phyloP scores from a whole-genome alignment of 2,113 vertebrate genomes.

The Melanerpes aurifrons region DNA sequence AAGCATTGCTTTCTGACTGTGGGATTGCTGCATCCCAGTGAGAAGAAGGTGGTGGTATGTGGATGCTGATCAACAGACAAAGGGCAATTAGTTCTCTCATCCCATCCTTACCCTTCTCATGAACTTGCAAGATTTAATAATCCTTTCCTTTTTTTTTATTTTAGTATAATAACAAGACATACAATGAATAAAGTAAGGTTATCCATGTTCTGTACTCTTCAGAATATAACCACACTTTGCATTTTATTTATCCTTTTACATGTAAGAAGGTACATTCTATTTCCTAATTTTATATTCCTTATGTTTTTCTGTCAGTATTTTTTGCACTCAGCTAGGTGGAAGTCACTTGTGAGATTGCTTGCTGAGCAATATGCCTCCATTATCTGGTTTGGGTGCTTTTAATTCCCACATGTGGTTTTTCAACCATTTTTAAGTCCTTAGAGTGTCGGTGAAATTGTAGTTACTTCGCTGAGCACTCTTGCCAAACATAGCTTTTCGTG shows the following conservation, averaged over 20 bases:
- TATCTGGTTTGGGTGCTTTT: not conserved
- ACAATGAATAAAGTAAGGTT: not conserved
- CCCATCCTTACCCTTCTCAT: not conserved
- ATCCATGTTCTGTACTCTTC: slow-evolving; percentile 3
- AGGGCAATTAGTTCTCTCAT: not conserved
- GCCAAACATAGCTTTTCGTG: not conserved
- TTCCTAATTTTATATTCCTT: not conserved
- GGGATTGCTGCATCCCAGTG: not conserved
- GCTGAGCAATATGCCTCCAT: not conserved
- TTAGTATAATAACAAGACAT: not conserved
- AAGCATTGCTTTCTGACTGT: not conserved
- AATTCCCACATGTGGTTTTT: not conserved
- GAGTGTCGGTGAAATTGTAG: not conserved
- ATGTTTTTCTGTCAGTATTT: not conserved
- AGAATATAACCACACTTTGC: slow-evolving; percentile 56
- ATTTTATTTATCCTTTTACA: not conserved
- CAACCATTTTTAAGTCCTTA: not conserved
- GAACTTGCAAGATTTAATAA: not conserved
- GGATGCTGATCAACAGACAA: not conserved
- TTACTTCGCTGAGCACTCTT: not conserved
- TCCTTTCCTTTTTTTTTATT: not conserved
- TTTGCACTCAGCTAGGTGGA: slow-evolving; percentile 1
- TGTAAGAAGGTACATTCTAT: not conserved
- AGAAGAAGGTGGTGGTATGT: not conserved
- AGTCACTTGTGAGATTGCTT: not conserved